A percentile compares a stretch with the other conserved stretches of the same genome.
These are phyloP conservation scores for Thecophora atra DNA, from an alignment of 2,888 invertebrate genomes.

Conservation along the genomic window DNA sequence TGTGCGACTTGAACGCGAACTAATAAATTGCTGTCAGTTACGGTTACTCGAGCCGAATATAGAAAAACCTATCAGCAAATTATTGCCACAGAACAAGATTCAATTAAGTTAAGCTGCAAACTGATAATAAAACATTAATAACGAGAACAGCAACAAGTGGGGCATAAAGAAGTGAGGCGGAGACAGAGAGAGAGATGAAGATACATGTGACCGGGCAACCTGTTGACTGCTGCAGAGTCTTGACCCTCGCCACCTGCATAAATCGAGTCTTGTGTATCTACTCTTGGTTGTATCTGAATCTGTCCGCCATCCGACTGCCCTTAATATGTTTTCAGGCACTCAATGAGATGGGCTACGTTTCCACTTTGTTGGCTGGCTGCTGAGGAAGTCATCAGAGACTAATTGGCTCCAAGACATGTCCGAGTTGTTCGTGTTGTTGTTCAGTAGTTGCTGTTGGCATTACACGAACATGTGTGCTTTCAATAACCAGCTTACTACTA, in stretches of 20 bases:
- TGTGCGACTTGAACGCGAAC: not conserved
- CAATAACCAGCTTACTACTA: too few species aligned
- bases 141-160: not conserved
- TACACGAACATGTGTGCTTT: not conserved
- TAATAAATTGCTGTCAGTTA: conserved; percentile 24
- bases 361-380: conserved; percentile 34
- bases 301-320: not conserved
- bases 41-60: not conserved
- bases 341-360: conserved; percentile 19
- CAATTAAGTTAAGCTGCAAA: not conserved
- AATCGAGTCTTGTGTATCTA: too few species aligned
- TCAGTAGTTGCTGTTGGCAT: not conserved
- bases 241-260: too few species aligned
- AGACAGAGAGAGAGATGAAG: too few species aligned
- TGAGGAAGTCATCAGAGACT: conserved; percentile 42
- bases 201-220: not conserved
- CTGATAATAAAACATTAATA: not conserved
- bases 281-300: not conserved
- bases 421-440: not conserved
- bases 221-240: conserved; percentile 19
- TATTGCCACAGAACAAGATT: not conserved
- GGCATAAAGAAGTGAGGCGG: too few species aligned
- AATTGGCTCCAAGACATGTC: conserved; percentile 37
- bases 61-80: not conserved
- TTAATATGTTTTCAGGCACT: conserved; percentile 5